These are phyloP conservation scores for Bradypus variegatus DNA, from an alignment of 2,797 vertebrate genomes.

Conservation along the genomic window DNA sequence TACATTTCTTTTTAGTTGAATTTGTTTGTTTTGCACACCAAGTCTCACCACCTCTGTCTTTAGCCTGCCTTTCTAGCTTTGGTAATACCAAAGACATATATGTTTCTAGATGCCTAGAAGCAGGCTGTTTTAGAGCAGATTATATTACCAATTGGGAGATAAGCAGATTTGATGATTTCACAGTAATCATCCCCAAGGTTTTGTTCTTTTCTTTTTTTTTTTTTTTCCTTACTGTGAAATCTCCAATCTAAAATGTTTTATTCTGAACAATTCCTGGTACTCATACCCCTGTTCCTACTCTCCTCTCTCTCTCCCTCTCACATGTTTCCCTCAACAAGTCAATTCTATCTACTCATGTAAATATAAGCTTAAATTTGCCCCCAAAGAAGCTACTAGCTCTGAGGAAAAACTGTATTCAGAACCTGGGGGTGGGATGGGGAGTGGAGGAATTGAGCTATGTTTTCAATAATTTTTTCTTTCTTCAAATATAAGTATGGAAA, in stretches of 20 bases:
- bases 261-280: conserved; percentile 14
- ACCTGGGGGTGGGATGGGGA: not conserved
- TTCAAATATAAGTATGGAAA: not conserved
- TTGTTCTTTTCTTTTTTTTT: not conserved
- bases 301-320: too few relatives aligned
- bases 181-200: not conserved
- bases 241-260: not conserved
- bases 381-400: not conserved
- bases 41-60: not conserved
- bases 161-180: conserved; percentile 23
- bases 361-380: not conserved
- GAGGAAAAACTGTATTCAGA: not conserved
- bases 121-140: conserved; percentile 34
- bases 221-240: conserved; percentile 16
- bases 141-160: not conserved
- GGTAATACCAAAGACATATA: not conserved
- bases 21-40: conserved; percentile 20
- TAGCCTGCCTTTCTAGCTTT: conserved; percentile 8
- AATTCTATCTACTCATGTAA: not conserved
- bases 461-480: not conserved
- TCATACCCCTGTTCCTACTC: not conserved
- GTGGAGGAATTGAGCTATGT: not conserved
- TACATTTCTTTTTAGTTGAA: conserved; percentile 13
- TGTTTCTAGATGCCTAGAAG: not conserved
- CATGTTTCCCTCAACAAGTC: not conserved